These are phyloP conservation scores for Melanotus villosus DNA, from an alignment of 2,888 invertebrate species.

Conservation along the genomic window DNA sequence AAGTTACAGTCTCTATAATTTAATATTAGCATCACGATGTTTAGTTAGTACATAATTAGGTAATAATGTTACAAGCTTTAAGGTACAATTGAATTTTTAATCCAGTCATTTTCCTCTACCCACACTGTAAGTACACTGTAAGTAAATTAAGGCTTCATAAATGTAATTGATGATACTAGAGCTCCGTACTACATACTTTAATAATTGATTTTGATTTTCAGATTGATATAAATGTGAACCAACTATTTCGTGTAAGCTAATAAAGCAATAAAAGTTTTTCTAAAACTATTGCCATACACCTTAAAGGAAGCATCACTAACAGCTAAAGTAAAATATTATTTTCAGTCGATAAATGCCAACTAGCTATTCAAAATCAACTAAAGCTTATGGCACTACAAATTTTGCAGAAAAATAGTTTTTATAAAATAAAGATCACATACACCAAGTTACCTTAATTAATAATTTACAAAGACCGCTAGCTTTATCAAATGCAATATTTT, in stretches of 20 bases:
- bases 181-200: too few species aligned
- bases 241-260: neutral
- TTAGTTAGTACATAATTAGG: neutral
- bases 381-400: conserved; percentile 12
- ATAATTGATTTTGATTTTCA: conserved; percentile 2
- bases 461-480: neutral
- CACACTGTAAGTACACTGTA: too few species aligned
- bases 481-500: conserved; percentile 20
- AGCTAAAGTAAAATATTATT: neutral
- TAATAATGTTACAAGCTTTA: neutral
- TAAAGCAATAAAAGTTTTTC: neutral
- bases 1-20: neutral
- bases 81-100: neutral
- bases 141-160: neutral
- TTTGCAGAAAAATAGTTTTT: neutral
- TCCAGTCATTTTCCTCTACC: neutral
- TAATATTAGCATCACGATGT: neutral
- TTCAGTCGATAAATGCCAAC: neutral
- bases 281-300: neutral
- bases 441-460: conserved; percentile 7
- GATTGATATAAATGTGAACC: neutral
- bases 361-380: neutral
- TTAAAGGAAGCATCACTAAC: too few species aligned
- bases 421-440: conserved; percentile 20
- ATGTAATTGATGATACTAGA: neutral